Percentiles rank a stretch among this genome's conserved stretches.
Evolutionary conservation across 2,797 vertebrate genomes (phyloP).

Genomic region (Emys orbicularis): DNA sequence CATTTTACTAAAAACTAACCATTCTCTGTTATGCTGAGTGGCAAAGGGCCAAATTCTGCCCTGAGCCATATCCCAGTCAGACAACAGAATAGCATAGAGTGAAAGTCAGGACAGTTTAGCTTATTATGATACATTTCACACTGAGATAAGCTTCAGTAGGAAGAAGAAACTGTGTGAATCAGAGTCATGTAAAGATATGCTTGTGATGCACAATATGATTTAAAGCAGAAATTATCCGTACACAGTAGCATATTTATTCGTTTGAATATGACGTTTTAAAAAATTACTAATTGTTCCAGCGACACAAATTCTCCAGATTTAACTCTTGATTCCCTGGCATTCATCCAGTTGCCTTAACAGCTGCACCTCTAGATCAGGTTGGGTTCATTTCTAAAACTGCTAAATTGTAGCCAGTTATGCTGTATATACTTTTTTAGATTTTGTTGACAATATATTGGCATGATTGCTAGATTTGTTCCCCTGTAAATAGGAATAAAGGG

Average conservation of each 20-base stretch:
- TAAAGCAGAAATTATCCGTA: neutral
- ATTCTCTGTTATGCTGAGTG: fast-evolving
- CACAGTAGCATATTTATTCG: neutral
- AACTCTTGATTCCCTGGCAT: conserved; percentile 39
- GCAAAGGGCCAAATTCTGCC: neutral
- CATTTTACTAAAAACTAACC: neutral
- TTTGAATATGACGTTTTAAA: neutral
- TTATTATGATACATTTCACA: neutral
- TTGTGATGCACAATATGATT: neutral
- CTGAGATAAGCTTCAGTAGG: neutral
- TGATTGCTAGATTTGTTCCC: conserved; percentile 32
- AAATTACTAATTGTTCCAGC: neutral
- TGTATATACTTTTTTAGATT: conserved; percentile 32
- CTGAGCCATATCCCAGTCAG: neutral
- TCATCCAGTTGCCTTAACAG: conserved; percentile 42
- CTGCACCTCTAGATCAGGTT: conserved; percentile 54
- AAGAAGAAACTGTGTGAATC: neutral
- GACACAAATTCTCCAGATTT: neutral
- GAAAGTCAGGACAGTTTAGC: conserved; percentile 19
- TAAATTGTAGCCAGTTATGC: neutral
- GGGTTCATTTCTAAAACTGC: conserved; percentile 40
- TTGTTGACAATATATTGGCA: conserved; percentile 17
- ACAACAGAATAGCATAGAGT: neutral
- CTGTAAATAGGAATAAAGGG: neutral
- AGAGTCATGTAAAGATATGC: neutral